Evolutionary conservation across 2,113 vertebrate genomes (phyloP).

Genomic region (Dendropsophus ebraccatus): DNA sequence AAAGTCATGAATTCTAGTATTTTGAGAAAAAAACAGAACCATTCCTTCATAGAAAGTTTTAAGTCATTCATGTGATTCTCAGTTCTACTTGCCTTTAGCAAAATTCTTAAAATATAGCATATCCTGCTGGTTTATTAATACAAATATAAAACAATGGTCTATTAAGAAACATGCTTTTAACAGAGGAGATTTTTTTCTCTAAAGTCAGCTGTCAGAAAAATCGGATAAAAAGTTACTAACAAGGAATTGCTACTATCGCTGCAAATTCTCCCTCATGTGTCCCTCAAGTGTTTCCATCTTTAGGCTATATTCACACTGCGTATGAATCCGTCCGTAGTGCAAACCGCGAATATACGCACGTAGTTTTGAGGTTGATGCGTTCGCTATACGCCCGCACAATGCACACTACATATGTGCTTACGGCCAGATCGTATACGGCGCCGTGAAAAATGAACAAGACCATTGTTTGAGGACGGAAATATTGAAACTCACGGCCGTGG

Average conservation of each 20-base stretch:
- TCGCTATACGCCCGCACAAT: no score
- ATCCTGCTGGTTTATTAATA: not conserved
- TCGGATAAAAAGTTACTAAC: not conserved
- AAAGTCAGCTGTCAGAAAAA: not conserved
- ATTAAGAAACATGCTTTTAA: not conserved
- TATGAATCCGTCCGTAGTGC: no score
- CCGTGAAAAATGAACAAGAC: no score
- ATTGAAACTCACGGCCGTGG: no score
- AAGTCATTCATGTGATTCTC: not conserved
- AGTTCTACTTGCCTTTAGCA: not conserved
- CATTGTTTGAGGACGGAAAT: no score
- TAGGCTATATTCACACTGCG: no score
- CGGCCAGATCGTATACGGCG: no score
- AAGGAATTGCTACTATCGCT: not conserved
- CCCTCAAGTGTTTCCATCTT: no score
- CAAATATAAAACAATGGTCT: not conserved
- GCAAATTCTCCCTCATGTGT: no score
- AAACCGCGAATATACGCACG: no score
- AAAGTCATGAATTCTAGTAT: not conserved
- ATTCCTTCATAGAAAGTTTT: not conserved
- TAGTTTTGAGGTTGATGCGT: no score
- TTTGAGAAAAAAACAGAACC: not conserved
- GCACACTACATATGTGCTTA: no score
- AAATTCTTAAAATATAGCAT: not conserved
- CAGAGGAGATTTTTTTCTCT: not conserved